Base-by-base conservation (phyloP, 1,140 invertebrate species). In the Mercenaria mercenaria region DNA sequence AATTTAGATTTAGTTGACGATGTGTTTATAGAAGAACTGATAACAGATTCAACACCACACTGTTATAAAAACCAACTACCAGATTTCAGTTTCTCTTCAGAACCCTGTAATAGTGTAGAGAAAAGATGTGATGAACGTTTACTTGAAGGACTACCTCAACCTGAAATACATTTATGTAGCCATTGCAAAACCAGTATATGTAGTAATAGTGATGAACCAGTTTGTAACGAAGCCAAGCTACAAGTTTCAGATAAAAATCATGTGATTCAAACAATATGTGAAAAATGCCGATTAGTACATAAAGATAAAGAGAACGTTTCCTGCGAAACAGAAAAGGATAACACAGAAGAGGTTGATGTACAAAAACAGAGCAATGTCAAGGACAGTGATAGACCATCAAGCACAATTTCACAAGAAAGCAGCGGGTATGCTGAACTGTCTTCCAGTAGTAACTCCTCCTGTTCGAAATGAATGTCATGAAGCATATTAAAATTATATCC, bases 371-470 rank as follows among this genome's bases (percentile, higher is more conserved):
- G n/a, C n/a, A n/a, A n/a, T n/a, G n/a, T n/a, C n/a, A n/a, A n/a
- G n/a, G 69, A 37, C 11, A 20, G 4, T 59, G 50, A 32, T 0
- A 52, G 43, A 18, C 43, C 29, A 6, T n/a, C 50, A 59, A 80
- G 50, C 50, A 50, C 50, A 32, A 56, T 52, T 23, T 80, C 77
- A 32, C 50, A 56, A 23, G 77, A 80, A 59, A 52, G 43, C 32
- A 80, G 77, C 34, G 77, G 77, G 26, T 80, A 80, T 59, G 77
- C 77, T 34, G 77, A 59, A 80, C 34, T 80, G 26, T 80, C 77
- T 4, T 80, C 77, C 2, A 56, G 6, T 64, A 26, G 15, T 10
- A 64, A n/a, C 29, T 64, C n/a, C 4, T 64, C 59, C 8, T 29
- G 59, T 15, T 29, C 59, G n/a, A 8, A 56, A 20, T 47, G n/a